Base-by-base conservation (phyloP, 1,140 invertebrate species). In the Ctenoplectra terminalis region DNA sequence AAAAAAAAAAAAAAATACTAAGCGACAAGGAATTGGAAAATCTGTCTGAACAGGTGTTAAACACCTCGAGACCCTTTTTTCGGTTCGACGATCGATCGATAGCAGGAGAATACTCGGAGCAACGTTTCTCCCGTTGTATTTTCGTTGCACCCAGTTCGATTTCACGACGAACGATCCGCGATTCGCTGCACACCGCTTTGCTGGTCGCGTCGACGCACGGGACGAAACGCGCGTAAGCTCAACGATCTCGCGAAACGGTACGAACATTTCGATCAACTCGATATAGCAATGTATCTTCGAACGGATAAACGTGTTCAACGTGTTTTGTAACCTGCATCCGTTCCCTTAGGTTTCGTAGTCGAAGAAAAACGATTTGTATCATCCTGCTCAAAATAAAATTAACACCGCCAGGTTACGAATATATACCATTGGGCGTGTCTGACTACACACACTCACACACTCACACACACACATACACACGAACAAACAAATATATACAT, bases 311-410 rank as follows among this genome's bases (percentile, higher is more conserved):
- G 67, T 58, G 67, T 50, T 77, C 76, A 63, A 72, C 43, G 34
- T 72, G 43, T 72, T 79, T 79, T 79, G 54, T 79, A 79, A 79
- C 37, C 48, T 46, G 52, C 13, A 46, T 72, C 58, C 64, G 66
- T 61, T 61, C 56, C 58, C 46, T 40, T 43, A 63, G n/a, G 56
- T 72, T 79, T 73, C 56, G 13, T 54, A 72, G 70, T 29, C 31
- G 56, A 37, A 37, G 7, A 6, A 48, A 31, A 48, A 56, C 17
- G n/a, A 64, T 80, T 80, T 80, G 37, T 80, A 64, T 63, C 48
- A 48, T 48, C 66, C 50, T 46, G 69, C 58, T 80, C 77, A 60
- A 72, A 72, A 61, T 50, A 73, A 73, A 64, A 46, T 52, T 70
- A 50, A 79, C 66, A 52, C 40, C 17, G 48, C 56, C 46, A 34